phyloP scores from a whole-genome alignment of 2,888 invertebrate species.

The Xylophagus ater region DNA sequence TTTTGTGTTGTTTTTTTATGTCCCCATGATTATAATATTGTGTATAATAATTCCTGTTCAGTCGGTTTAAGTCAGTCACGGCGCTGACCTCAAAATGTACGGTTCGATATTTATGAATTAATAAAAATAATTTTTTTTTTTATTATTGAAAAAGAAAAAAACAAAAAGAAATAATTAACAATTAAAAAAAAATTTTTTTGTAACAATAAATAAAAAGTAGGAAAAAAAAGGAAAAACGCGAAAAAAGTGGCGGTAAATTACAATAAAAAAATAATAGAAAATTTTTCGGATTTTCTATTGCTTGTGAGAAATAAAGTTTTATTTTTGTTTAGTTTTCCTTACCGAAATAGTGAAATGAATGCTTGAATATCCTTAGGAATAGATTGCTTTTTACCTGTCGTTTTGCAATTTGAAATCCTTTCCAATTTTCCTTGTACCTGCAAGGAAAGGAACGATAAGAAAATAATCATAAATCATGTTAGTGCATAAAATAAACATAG shows the following conservation, averaged over 20 bases:
- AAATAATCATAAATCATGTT: too few species aligned
- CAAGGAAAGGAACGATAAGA: too few species aligned
- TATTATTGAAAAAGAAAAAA: neutral
- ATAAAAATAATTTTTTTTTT: slow-evolving; percentile 3
- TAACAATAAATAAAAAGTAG: neutral
- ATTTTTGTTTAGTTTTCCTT: too few species aligned
- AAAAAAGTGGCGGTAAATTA: neutral
- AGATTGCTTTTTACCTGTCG: too few species aligned
- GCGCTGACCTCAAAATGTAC: slow-evolving; percentile 30
- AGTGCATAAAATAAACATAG: too few species aligned
- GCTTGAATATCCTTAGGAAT: too few species aligned
- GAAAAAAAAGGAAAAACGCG: neutral
- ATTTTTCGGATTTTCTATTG: too few species aligned
- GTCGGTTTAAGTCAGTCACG: slow-evolving; percentile 42
- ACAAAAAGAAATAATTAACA: slow-evolving; percentile 2
- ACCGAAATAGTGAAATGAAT: too few species aligned
- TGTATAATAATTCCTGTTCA: slow-evolving; percentile 20
- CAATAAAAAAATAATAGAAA: too few species aligned
- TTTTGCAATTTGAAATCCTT: too few species aligned
- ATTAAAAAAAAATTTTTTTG: slow-evolving; percentile 2
- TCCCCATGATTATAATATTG: slow-evolving; percentile 16
- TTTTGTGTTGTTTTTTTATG: slow-evolving; percentile 20
- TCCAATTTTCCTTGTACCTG: too few species aligned
- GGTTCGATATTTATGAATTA: slow-evolving; percentile 15
- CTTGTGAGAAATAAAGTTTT: too few species aligned